Evolutionary conservation across 2,888 invertebrate species (phyloP), one percentile per base, ranked within the genome.

Genomic region (Dysmachus trigonus): DNA sequence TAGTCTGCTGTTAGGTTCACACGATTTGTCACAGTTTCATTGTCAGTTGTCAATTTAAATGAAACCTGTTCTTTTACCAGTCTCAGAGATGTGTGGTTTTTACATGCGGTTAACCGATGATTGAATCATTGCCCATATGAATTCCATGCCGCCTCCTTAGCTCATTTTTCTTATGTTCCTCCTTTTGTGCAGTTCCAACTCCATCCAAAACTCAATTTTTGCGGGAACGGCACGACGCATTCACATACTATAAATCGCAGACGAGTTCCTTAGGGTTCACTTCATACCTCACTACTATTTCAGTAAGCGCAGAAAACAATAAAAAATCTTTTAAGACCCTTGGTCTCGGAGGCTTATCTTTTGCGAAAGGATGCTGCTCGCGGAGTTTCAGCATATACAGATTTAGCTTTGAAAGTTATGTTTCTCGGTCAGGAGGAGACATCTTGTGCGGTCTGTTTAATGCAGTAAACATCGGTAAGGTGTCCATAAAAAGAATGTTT

Each of bases 11-110:
- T 33, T 81, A n/a, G 62, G 81, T 81, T 81, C 81, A 53, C 81
- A 81, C 81, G 81, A 81, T 81, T 81, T 81, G 81, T 81, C 81
- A 81, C 81, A 81, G 53, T 81, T 53, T 31, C 81, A 81, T 81
- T 81, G 81, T 81, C 81, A 81, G 53, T 81, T 81, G 81, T 81
- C 81, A 81, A 81, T 81, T 53, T 31, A 33, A 81, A 81, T 53
- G 31, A 53, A 53, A 62, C 81, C 62, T 81, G 81, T 53, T 81
- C 81, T 2, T 5, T 18, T 31, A 30, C 53, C 81, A 33, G 33
- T 81, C 81, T 62, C 22, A 79, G 53, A 53, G 53, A 33, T 81
- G 81, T 81, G 81, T 81, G 81, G 81, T 53, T 81, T 53, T 62
- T 53, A 53, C 30, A 22, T 81, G 81, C 62, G 81, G 81, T 81